A percentile compares a stretch with the other conserved stretches of the same genome.
These are phyloP conservation scores for Pantala flavescens DNA, from an alignment of 1,140 invertebrate genomes.

Conservation along the genomic window DNA sequence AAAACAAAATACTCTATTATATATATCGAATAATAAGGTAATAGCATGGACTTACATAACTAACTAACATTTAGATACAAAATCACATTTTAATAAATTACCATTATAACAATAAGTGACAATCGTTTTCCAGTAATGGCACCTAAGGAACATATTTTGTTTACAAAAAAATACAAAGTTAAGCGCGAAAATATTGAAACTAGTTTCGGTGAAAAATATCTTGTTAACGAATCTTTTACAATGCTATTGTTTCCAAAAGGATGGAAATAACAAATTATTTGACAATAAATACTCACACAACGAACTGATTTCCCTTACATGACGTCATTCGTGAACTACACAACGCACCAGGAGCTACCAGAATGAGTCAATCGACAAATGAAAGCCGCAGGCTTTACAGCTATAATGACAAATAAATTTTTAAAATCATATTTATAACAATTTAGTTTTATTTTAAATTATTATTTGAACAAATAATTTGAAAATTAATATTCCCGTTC, in stretches of 20 bases:
- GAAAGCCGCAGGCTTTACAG: background rate
- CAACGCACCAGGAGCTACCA: background rate
- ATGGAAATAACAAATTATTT: background rate
- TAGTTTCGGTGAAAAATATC: no score
- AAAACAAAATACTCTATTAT: background rate
- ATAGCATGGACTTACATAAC: no score
- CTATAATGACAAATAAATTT: background rate
- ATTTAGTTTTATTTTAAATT: no score
- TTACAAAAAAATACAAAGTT: slow-evolving; percentile 6
- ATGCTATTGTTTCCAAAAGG: background rate
- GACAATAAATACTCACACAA: background rate
- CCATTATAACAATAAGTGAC: background rate
- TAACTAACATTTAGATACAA: background rate
- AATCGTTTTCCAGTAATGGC: background rate
- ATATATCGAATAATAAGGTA: no score
- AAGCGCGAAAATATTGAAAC: background rate
- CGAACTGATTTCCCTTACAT: background rate
- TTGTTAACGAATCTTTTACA: background rate
- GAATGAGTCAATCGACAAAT: slow-evolving; percentile 1
- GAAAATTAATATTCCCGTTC: no score
- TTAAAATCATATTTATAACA: no score
- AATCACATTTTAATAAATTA: background rate
- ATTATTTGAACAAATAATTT: no score
- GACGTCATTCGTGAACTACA: background rate
- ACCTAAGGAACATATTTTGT: background rate